Percentiles rank a stretch among this genome's conserved stretches.
Conservation (phyloP, 1,140 invertebrate genomes). For the Agrilus planipennis region DNA sequence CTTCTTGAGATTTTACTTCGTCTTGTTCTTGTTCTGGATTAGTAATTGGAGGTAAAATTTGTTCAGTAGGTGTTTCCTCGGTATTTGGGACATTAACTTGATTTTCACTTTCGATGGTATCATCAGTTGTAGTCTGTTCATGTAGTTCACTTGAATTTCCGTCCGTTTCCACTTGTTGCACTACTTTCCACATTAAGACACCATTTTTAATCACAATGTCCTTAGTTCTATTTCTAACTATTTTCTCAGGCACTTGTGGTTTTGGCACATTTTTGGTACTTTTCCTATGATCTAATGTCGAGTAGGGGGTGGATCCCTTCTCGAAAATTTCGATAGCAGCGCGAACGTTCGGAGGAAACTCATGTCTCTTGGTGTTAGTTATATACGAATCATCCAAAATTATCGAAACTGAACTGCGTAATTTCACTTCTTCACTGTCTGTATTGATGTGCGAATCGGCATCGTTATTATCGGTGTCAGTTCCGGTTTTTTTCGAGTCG, state of each 20-base stretch:
- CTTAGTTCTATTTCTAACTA: slow-evolving; percentile 25
- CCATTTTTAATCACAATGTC: slow-evolving; percentile 19
- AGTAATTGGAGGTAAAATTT: slow-evolving; percentile 24
- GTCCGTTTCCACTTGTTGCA: too few relatives aligned
- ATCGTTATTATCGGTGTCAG: slow-evolving; percentile 3
- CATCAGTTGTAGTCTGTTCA: background rate
- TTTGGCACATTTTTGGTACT: slow-evolving; percentile 21
- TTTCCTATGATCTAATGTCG: background rate
- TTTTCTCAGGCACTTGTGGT: slow-evolving; percentile 32
- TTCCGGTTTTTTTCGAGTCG: background rate
- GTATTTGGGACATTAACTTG: slow-evolving; percentile 5
- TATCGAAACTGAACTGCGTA: slow-evolving; percentile 8
- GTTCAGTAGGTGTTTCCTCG: slow-evolving; percentile 2
- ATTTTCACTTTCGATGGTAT: background rate
- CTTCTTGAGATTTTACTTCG: slow-evolving; percentile 13
- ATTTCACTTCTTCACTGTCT: slow-evolving; percentile 4
- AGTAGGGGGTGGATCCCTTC: slow-evolving; percentile 13
- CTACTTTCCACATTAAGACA: slow-evolving; percentile 9
- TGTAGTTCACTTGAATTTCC: slow-evolving; percentile 1
- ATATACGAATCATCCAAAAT: slow-evolving; percentile 9
- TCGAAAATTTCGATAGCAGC: slow-evolving; percentile 37
- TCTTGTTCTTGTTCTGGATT: slow-evolving; percentile 10
- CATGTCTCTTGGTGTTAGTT: slow-evolving; percentile 6
- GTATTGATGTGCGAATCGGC: background rate
- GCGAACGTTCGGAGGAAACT: slow-evolving; percentile 25